Conservation (phyloP, 1,140 invertebrate species). For the Zophobas atratus region DNA sequence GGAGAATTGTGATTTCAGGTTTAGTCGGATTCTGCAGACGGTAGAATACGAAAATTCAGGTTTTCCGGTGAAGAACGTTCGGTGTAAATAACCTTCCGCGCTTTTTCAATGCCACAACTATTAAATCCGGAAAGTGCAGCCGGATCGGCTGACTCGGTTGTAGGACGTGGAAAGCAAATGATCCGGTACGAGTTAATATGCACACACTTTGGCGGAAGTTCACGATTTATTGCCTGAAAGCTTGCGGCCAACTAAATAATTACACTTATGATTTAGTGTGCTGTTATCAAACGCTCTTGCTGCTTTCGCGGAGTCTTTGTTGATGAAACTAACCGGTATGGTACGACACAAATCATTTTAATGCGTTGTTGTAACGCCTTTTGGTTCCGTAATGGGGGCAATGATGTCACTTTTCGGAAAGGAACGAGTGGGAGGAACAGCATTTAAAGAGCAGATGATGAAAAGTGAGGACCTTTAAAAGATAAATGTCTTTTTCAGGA, state of each 20-base stretch:
- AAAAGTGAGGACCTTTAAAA: too few relatives aligned
- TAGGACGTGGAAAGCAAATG: slow-evolving; percentile 39
- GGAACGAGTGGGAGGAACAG: too few relatives aligned
- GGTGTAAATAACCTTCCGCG: not conserved
- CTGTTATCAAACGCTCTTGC: slow-evolving; percentile 16
- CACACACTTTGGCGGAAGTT: slow-evolving; percentile 42
- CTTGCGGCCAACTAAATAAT: slow-evolving; percentile 40
- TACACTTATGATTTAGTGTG: slow-evolving; percentile 31
- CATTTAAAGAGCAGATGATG: too few relatives aligned
- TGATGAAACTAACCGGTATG: not conserved
- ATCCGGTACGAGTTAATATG: slow-evolving; percentile 40
- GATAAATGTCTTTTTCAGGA: too few relatives aligned
- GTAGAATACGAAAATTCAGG: too few relatives aligned
- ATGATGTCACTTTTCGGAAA: too few relatives aligned
- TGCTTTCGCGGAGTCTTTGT: slow-evolving; percentile 9
- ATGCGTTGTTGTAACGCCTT: too few relatives aligned
- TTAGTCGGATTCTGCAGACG: too few relatives aligned
- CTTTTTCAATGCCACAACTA: slow-evolving; percentile 18
- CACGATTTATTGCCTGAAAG: slow-evolving; percentile 38
- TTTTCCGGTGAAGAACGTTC: too few relatives aligned
- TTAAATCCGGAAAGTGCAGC: slow-evolving; percentile 27
- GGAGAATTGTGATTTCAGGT: too few relatives aligned
- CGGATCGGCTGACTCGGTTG: slow-evolving; percentile 11
- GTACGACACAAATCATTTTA: too few relatives aligned
- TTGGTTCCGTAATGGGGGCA: too few relatives aligned